Percentiles rank a stretch among this genome's conserved stretches.
Evolutionary conservation across 2,113 vertebrate genomes (phyloP).

Genomic region (Protobothrops mucrosquamatus): DNA sequence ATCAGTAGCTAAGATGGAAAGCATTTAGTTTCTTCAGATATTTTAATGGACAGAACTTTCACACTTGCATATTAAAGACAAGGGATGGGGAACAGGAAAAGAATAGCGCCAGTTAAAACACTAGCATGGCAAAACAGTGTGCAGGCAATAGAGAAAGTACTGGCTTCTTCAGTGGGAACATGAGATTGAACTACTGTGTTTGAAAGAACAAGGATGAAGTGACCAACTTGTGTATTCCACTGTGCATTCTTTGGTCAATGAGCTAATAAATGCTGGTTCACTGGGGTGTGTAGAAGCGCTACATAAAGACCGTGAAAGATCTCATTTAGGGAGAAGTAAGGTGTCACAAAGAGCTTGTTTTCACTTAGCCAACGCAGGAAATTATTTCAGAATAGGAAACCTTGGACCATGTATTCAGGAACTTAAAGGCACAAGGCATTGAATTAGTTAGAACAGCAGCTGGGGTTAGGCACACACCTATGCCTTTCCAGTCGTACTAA

Average conservation of each 20-base stretch:
- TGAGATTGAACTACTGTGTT: neutral
- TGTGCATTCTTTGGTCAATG: constrained; percentile 13
- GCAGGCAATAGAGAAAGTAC: neutral
- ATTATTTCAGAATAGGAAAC: neutral
- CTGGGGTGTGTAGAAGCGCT: neutral
- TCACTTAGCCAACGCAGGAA: neutral
- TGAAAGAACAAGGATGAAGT: neutral
- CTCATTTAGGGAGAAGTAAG: neutral
- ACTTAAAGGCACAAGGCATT: neutral
- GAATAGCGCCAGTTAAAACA: neutral
- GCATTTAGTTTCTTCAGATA: neutral
- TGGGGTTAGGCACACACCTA: neutral
- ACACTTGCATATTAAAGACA: neutral
- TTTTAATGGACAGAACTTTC: neutral
- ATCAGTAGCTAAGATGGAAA: neutral
- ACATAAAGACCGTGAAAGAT: neutral
- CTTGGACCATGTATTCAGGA: neutral
- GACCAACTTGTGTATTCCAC: neutral
- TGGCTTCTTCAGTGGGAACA: neutral
- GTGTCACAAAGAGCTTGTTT: neutral
- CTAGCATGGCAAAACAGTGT: neutral
- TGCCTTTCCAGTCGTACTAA: neutral
- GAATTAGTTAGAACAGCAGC: neutral
- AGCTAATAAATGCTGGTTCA: neutral
- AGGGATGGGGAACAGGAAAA: neutral